Base-by-base conservation (phyloP, 2,797 vertebrate genomes). In the Benthosema pterotum region DNA sequence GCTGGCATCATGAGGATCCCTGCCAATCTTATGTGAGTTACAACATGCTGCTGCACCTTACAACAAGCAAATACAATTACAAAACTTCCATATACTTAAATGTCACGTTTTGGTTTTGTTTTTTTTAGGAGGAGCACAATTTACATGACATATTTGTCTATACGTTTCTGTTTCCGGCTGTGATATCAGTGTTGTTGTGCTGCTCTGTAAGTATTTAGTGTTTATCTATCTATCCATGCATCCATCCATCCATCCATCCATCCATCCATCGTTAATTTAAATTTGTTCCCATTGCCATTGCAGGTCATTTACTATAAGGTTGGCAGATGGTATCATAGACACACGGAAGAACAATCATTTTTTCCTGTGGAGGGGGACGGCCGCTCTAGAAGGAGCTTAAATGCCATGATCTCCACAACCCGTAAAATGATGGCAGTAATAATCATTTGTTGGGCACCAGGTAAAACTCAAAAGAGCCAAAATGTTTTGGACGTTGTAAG, bases 381-480 rank as follows among this genome's bases (percentile, higher is more conserved):
- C 13, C 81, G 72, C 0, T 88, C 80, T 6, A 82, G 78, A 54
- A 67, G 65, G 42, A 74, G 84, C 75, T 63, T 85, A 14, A 84
- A 49, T 75, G 25, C 19, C 0, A 25, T 73, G 16, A 58, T 83
- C 82, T 83, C 25, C 17, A 90, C 88, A 2, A 76, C 90, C 0
- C 80, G 79, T 17, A 82, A 74, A 58, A 94, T 94, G 89, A 85
- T 94, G 73, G 45, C 93, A 67, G 86, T 94, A 42, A 89, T 94
- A 65, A 60, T 95, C 57, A 42, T 94, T 83, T 95, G 94, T 78
- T 95, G 94, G 94, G 38, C 74, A 0, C 94, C 94, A 89, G 94
- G 94, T 89, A 82, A 48, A 18, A 7, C 6, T 25, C 11, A 60
- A 14, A 49, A 8, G 50, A 5, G 8, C 55, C 19, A 52, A 19